phyloP scores from a whole-genome alignment of 2,113 vertebrate species.

The Eurypyga helias region DNA sequence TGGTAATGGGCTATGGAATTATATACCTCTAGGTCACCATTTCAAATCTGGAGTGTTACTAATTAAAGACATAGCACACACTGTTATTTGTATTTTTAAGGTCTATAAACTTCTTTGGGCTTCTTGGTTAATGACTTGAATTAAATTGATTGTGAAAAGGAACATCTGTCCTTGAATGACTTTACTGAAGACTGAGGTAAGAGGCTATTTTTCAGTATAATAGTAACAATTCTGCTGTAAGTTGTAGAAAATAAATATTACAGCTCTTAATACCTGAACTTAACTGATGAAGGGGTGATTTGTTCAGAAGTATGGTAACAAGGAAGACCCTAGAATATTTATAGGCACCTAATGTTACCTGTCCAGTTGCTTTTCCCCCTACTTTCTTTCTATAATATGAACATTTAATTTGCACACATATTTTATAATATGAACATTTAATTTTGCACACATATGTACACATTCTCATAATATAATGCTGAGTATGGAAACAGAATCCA shows the following conservation, averaged over 20 bases:
- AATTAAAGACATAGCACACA: constrained; percentile 61
- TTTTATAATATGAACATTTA: not conserved
- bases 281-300: not conserved
- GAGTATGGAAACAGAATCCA: not conserved
- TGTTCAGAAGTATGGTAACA: not conserved
- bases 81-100: constrained; percentile 70
- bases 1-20: constrained; percentile 43
- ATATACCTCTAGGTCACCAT: constrained; percentile 46
- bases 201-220: not conserved
- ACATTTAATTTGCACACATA: not conserved
- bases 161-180: constrained; percentile 55
- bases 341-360: not conserved
- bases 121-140: constrained; percentile 71
- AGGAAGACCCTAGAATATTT: not conserved
- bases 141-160: constrained; percentile 68
- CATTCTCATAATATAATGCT: not conserved
- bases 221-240: not conserved
- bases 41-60: constrained; percentile 60
- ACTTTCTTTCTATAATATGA: not conserved
- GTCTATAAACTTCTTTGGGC: constrained; percentile 69
- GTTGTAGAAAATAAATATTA: not conserved
- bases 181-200: constrained; percentile 38
- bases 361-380: not conserved
- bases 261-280: not conserved
- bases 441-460: not conserved